A percentile compares a stretch with the other conserved stretches of the same genome.
Evolutionary conservation across 2,113 vertebrate genomes (phyloP).

Genomic region (Carassius carassius): DNA sequence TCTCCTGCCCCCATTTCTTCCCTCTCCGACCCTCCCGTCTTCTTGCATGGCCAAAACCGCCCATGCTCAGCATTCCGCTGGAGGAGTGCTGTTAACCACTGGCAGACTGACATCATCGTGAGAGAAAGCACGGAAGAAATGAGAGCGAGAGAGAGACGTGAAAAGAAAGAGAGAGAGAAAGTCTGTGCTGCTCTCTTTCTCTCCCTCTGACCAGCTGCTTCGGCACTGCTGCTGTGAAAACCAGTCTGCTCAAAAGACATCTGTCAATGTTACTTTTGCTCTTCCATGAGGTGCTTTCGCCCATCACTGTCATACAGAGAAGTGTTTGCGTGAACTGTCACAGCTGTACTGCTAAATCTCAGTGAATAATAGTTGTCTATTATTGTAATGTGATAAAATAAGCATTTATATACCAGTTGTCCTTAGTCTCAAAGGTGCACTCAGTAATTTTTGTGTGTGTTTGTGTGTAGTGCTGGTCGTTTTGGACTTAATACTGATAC

Average conservation of each 20-base stretch:
- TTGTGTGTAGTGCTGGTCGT: neutral
- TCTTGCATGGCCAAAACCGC: conserved; percentile 39
- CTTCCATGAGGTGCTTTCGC: conserved; percentile 45
- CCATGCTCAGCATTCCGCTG: conserved; percentile 68
- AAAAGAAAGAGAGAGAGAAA: neutral
- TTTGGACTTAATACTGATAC: neutral
- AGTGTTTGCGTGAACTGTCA: conserved; percentile 12
- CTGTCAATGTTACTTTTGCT: conserved; percentile 24
- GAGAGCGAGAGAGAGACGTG: conserved; percentile 28
- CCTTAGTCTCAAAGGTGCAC: conserved; percentile 14
- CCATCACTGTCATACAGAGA: conserved; percentile 1
- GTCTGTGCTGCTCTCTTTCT: conserved; percentile 40
- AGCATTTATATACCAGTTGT: neutral
- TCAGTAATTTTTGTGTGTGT: neutral
- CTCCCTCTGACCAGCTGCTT: conserved; percentile 41
- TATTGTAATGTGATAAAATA: conserved; percentile 29
- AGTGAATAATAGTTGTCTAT: neutral
- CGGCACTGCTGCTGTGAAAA: conserved; percentile 49
- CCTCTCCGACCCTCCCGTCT: neutral
- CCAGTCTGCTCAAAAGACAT: conserved; percentile 37
- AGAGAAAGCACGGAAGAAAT: conserved; percentile 10
- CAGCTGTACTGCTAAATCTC: conserved; percentile 22
- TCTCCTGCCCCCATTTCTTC: conserved; percentile 59
- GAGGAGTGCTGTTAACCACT: conserved; percentile 58
- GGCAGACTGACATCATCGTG: conserved; percentile 41